Evolutionary conservation across 2,797 vertebrate genomes (phyloP).

Genomic region (Chelon auratus): DNA sequence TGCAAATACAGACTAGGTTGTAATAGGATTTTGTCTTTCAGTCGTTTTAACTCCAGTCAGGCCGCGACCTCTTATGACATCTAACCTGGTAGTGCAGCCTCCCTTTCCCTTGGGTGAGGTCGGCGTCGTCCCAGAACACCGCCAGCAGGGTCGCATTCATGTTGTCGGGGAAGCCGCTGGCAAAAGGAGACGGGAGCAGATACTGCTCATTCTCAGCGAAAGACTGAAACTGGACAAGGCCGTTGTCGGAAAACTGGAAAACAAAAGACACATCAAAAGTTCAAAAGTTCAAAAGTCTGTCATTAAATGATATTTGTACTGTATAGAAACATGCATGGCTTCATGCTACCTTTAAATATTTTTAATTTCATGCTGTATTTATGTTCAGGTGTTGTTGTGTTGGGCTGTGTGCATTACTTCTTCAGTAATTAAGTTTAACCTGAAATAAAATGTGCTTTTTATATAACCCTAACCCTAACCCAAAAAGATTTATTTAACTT

Average conservation of each 20-base stretch:
- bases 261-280: neutral
- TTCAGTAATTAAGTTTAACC: neutral
- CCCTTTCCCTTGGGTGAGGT: constrained; percentile 84
- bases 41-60: neutral
- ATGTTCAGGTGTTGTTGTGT: neutral
- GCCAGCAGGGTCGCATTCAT: constrained; percentile 82
- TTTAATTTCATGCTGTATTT: too few relatives aligned
- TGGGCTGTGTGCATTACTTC: neutral
- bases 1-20: neutral
- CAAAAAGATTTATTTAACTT: too few relatives aligned
- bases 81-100: constrained; percentile 84
- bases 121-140: constrained; percentile 88
- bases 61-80: neutral
- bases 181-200: constrained; percentile 81
- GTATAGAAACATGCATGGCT: too few relatives aligned
- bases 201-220: constrained; percentile 82
- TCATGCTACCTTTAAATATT: too few relatives aligned
- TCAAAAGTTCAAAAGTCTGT: too few relatives aligned
- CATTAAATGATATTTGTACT: too few relatives aligned
- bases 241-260: constrained; percentile 88
- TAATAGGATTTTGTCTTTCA: neutral
- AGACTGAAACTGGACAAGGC: constrained; percentile 86
- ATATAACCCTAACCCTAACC: too few relatives aligned
- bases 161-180: constrained; percentile 77
- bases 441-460: neutral